Base-by-base conservation (phyloP, 2,888 invertebrate species). In the Melanchra persicariae region DNA sequence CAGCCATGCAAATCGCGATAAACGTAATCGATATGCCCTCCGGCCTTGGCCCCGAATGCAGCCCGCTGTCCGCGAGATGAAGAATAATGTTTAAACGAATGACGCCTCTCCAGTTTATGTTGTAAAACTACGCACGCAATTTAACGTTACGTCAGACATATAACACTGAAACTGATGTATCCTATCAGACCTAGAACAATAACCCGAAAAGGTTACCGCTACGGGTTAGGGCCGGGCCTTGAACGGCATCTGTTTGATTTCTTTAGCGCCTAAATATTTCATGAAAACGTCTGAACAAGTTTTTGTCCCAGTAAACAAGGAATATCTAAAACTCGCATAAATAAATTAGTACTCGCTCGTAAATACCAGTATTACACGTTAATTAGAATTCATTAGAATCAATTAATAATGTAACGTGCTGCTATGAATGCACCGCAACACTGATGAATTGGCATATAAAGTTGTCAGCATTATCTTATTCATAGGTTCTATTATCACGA, bases 41-140 rank as follows among this genome's bases (percentile, higher is more conserved):
- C 82, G 85, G 85, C 94, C 94, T 93, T 94, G 94, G 92, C 94
- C 93, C 92, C 91, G 91, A 94, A 94, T 92, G 91, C 92, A 90
- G 77, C 79, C 73, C 79, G 85, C 90, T 90, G 91, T 90, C 90
- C 86, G 69, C 84, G 69, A 89, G 90, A 93, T 93, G 93, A 93
- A 93, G 93, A 93, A 89, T 93, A 88, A 93, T 93, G 91, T 89
- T 88, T 78, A 65, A 77, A 78, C 86, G 84, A 79, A 86, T 86
- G 87, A 88, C 87, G 87, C 85, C 83, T 82, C 80, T 81, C 81
- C 76, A 78, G 83, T 87, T 87, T 86, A 85, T 88, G 87, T 90
- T 87, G 85, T 89, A 87, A 87, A 88, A 89, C 89, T 89, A 90
- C 90, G 87, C 87, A 87, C 84, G 83, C 85, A 87, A 87, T 87